Conservation (phyloP, 2,113 vertebrate genomes). For the Hoplias malabaricus region DNA sequence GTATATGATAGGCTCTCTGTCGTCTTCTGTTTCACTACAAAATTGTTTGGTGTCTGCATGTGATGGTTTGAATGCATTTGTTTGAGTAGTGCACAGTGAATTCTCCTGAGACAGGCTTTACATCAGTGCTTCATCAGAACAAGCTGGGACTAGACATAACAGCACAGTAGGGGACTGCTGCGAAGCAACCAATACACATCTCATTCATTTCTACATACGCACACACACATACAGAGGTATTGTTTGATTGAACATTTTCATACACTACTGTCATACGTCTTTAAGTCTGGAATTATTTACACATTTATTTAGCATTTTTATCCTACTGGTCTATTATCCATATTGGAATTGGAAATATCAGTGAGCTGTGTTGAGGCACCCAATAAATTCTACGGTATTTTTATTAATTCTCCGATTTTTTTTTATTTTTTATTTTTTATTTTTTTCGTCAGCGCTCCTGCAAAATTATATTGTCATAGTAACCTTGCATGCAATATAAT, state of each 20-base stretch:
- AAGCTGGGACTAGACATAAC: conserved; percentile 66
- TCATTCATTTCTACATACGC: not conserved
- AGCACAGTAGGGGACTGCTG: not conserved
- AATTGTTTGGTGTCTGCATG: not conserved
- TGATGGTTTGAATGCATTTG: conserved; percentile 65
- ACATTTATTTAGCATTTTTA: not conserved
- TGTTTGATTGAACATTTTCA: not conserved
- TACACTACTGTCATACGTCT: not conserved
- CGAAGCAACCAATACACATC: not conserved
- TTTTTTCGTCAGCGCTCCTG: too few relatives aligned
- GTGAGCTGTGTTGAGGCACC: too few relatives aligned
- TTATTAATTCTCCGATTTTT: too few relatives aligned
- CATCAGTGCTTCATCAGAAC: conserved; percentile 81
- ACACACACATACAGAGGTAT: not conserved
- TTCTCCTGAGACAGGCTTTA: conserved; percentile 78
- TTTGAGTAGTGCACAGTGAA: conserved; percentile 80
- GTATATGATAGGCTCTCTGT: not conserved
- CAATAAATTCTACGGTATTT: too few relatives aligned
- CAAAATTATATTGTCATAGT: too few relatives aligned
- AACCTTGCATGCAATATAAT: too few relatives aligned
- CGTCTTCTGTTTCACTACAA: not conserved
- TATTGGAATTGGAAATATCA: too few relatives aligned
- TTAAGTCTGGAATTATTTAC: not conserved
- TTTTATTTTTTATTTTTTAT: too few relatives aligned
- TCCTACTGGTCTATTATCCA: too few relatives aligned